A percentile compares a stretch with the other conserved stretches of the same genome.
Evolutionary conservation across 2,113 vertebrate genomes (phyloP).

Genomic region (Cyphomyrus discorhynchus): DNA sequence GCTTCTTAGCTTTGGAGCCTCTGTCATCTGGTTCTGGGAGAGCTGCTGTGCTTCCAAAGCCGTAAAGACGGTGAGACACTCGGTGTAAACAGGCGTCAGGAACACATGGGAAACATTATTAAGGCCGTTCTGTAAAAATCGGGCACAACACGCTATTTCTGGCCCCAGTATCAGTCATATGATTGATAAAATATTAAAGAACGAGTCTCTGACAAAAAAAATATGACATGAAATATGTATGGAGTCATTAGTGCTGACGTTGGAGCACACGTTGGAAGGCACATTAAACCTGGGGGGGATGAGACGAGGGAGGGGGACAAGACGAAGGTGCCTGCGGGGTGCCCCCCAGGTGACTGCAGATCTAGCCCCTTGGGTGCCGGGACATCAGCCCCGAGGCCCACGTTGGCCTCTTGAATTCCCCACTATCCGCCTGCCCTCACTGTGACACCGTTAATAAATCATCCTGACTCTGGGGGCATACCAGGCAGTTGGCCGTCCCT

Average conservation of each 20-base stretch:
- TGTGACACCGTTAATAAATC: not conserved
- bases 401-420: not conserved
- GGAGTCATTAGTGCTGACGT: constrained; percentile 33
- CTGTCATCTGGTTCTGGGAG: not conserved
- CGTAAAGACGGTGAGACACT: not conserved
- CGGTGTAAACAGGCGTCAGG: not conserved
- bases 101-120: not conserved
- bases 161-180: constrained; percentile 29
- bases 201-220: constrained; percentile 17
- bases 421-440: not conserved
- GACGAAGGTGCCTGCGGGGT: not conserved
- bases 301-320: not conserved
- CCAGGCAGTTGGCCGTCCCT: not conserved
- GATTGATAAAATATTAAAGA: constrained; percentile 37
- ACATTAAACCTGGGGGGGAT: constrained; percentile 27
- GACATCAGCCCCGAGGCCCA: not conserved
- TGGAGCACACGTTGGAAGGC: not conserved
- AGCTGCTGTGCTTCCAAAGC: not conserved
- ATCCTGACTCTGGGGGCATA: not conserved
- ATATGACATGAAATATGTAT: constrained; percentile 36
- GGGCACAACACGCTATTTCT: constrained; percentile 31
- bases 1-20: not conserved
- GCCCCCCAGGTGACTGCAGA: not conserved
- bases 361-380: not conserved
- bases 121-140: not conserved